Conservation (phyloP, 2,888 invertebrate species). For the Plemyria rubiginata region DNA sequence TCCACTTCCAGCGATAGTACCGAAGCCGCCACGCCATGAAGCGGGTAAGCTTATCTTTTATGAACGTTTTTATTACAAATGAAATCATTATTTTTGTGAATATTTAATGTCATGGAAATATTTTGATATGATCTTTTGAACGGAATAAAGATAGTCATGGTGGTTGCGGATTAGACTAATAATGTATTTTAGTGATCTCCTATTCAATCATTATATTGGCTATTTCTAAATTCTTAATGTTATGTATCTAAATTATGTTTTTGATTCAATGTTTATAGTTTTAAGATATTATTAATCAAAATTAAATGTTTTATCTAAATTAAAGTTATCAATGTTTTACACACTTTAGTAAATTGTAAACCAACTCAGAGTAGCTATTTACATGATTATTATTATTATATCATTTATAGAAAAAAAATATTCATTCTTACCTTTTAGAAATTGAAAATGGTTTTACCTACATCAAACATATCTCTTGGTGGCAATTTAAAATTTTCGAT, state of each 20-base stretch:
- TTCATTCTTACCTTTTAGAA: not conserved
- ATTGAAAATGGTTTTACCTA: constrained; percentile 33
- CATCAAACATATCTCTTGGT: constrained; percentile 38
- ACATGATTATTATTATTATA: not conserved
- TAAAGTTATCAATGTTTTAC: not conserved
- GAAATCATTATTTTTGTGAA: constrained; percentile 30
- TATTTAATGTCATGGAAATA: constrained; percentile 19
- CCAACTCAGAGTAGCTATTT: not conserved
- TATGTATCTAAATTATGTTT: constrained; percentile 10
- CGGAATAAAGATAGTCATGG: constrained; percentile 14
- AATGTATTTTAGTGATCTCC: constrained; percentile 35
- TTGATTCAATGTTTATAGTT: constrained; percentile 12
- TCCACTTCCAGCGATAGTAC: constrained; percentile 26
- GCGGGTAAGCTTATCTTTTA: constrained; percentile 12
- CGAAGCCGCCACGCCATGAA: constrained; percentile 27
- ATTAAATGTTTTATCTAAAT: not conserved
- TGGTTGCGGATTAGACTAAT: constrained; percentile 19
- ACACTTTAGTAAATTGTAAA: not conserved
- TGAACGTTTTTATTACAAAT: not conserved
- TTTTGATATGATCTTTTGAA: constrained; percentile 41
- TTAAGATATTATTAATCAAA: not conserved
- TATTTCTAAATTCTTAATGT: not conserved
- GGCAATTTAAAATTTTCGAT: constrained; percentile 25
- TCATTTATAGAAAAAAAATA: not conserved
- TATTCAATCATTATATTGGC: constrained; percentile 8